Percentiles rank a stretch among this genome's conserved stretches.
Conservation (phyloP, 2,888 invertebrate species). For the Odontocerum albicorne region DNA sequence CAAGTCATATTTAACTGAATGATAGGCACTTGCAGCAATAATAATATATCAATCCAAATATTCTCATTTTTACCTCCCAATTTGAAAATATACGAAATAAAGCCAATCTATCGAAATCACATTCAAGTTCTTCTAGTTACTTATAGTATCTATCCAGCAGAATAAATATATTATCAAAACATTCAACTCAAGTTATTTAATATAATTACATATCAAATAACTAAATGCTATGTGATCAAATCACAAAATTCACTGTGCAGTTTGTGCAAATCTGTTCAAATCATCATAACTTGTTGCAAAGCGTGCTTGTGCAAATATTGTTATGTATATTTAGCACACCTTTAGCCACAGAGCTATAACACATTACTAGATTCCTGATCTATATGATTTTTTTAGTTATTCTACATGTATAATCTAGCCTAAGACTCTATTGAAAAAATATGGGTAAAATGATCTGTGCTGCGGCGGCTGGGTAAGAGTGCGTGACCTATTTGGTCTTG, state of each 20-base stretch:
- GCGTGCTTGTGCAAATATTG: conserved; percentile 35
- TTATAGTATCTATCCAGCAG: no score
- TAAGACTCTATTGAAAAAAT: conserved; percentile 56
- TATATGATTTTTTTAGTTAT: conserved; percentile 6
- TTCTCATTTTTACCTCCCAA: no score
- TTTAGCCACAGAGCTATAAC: conserved; percentile 26
- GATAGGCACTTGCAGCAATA: no score
- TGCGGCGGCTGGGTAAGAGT: conserved; percentile 49
- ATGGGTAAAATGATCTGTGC: conserved; percentile 56
- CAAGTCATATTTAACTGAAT: no score
- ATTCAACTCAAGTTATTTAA: no score
- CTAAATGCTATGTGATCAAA: no score
- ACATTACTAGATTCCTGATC: conserved; percentile 24
- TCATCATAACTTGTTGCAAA: conserved; percentile 22
- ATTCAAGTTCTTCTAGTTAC: no score
- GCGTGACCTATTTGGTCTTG: conserved; percentile 52
- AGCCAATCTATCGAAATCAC: no score
- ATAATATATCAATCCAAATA: no score
- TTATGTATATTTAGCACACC: conserved; percentile 25
- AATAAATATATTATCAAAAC: no score
- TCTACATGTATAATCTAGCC: conserved; percentile 43
- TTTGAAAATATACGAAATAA: no score
- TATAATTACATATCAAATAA: no score
- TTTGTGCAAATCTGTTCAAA: conserved; percentile 29
- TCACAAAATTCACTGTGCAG: conserved; percentile 25